Evolutionary conservation across 2,888 invertebrate species (phyloP).

Genomic region (Cinara cedri): DNA sequence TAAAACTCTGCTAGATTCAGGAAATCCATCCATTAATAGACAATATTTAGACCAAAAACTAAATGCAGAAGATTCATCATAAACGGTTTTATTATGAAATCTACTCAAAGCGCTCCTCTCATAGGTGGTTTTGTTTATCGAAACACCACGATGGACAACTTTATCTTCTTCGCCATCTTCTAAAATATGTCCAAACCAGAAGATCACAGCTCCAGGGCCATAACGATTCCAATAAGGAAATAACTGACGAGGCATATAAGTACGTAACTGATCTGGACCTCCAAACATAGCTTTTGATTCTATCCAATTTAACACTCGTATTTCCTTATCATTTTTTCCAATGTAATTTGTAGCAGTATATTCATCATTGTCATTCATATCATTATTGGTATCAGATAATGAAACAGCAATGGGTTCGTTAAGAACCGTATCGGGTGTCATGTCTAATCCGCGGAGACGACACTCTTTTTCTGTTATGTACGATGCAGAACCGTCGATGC

Average conservation of each 20-base stretch:
- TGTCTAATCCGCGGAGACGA: slow-evolving; percentile 84
- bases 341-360: slow-evolving; percentile 18
- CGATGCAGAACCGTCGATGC: not conserved
- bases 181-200: slow-evolving; percentile 86
- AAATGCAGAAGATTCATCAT: not conserved
- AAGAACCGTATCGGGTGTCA: slow-evolving; percentile 91
- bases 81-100: too few relatives aligned
- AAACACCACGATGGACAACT: slow-evolving; percentile 2
- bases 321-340: not conserved
- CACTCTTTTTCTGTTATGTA: slow-evolving; percentile 77
- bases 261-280: slow-evolving; percentile 75
- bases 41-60: slow-evolving; percentile 63
- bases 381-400: not conserved
- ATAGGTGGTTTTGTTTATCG: not conserved
- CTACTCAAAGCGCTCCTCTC: too few relatives aligned
- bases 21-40: slow-evolving; percentile 50
- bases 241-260: slow-evolving; percentile 18
- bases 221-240: slow-evolving; percentile 79
- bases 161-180: not conserved
- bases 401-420: slow-evolving; percentile 81
- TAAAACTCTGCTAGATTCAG: slow-evolving; percentile 5
- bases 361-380: not conserved
- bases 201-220: slow-evolving; percentile 91
- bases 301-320: slow-evolving; percentile 75
- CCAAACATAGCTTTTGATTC: slow-evolving; percentile 97